Conservation (phyloP, 2,888 invertebrate genomes). For the Drosophila niveifrons region DNA sequence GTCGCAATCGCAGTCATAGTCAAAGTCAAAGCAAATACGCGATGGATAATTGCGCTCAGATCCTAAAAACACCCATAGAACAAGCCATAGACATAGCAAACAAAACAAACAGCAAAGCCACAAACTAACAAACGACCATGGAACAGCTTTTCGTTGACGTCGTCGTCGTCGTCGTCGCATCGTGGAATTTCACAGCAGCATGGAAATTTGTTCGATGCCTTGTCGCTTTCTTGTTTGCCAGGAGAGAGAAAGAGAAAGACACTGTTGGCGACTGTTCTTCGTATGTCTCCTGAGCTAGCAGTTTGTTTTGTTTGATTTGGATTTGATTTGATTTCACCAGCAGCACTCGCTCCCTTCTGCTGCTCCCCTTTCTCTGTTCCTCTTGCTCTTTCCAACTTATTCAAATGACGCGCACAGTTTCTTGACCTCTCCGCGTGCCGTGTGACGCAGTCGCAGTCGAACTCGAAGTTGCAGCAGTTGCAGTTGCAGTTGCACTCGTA, state of each 20-base stretch:
- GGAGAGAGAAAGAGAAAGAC: too few relatives aligned
- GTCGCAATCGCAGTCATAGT: slow-evolving; percentile 52
- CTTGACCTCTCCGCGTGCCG: slow-evolving; percentile 70
- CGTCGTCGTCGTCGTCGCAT: slow-evolving; percentile 49
- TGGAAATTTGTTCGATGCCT: slow-evolving; percentile 82
- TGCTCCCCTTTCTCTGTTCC: slow-evolving; percentile 14
- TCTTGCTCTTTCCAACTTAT: slow-evolving; percentile 47
- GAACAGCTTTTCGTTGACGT: slow-evolving; percentile 61
- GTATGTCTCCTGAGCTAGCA: slow-evolving; percentile 53
- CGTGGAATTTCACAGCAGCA: slow-evolving; percentile 82
- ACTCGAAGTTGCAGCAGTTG: slow-evolving; percentile 27
- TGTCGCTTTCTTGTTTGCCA: slow-evolving; percentile 57
- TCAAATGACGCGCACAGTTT: slow-evolving; percentile 71
- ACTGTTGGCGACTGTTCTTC: slow-evolving; percentile 13
- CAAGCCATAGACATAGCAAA: slow-evolving; percentile 39
- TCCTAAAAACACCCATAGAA: slow-evolving; percentile 55
- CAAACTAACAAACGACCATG: slow-evolving; percentile 19
- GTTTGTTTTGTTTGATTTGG: slow-evolving; percentile 81
- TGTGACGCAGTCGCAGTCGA: slow-evolving; percentile 70
- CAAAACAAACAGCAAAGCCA: slow-evolving; percentile 24
- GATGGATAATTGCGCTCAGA: slow-evolving; percentile 71
- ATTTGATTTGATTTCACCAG: slow-evolving; percentile 80
- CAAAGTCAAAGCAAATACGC: slow-evolving; percentile 57
- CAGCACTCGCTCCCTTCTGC: slow-evolving; percentile 37
- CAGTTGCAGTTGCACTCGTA: slow-evolving; percentile 56